Base-by-base conservation (phyloP, 2,888 invertebrate species). In the Rugalucina vietnamica region DNA sequence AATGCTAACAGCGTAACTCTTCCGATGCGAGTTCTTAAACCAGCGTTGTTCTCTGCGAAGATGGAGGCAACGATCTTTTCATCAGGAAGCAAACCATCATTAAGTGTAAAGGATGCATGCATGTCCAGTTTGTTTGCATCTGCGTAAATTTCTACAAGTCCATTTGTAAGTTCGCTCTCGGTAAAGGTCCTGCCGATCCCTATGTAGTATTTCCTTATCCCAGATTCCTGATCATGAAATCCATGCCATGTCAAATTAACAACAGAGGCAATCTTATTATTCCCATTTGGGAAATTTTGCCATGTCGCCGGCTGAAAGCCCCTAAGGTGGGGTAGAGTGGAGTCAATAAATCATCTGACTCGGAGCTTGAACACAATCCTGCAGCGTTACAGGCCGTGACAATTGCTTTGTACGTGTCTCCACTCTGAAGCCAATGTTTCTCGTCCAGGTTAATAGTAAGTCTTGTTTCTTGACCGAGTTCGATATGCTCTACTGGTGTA, bases 321-420 rank as follows among this genome's bases (percentile, higher is more conserved):
- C 18, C 90, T 90, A 0, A 87, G n/a, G 29, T 88, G 87, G 10
- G 91, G 91, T 0, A 91, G 90, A 12, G 90, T 84, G 12, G 88
- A 87, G 80, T 91, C 91, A 24, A 91, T 84, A 90, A 32, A 29
- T 81, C 76, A 27, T 83, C 29, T 49, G 84, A 88, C 10, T 57
- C 37, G 24, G 73, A 76, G 3, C 86, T 75, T 5, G 84, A 70
- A 79, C 91, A 91, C 8, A 85, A 81, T 1, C 82, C 84, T 18
- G 90, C 89, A 18, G 69, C 76, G 32, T 90, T 90, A 76, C 90
- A 90, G 12, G 85, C 76, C 12, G 88, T 87, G 0, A 90, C 82
- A 36, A 75, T 49, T 5, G 80, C 82, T 12, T 43, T 69, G 69
- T 90, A 90, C 10, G 39, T 81, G 60, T 89, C 89, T 0, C 90